Base-by-base conservation (phyloP, 2,888 invertebrate genomes). In the Onchidella celtica region DNA sequence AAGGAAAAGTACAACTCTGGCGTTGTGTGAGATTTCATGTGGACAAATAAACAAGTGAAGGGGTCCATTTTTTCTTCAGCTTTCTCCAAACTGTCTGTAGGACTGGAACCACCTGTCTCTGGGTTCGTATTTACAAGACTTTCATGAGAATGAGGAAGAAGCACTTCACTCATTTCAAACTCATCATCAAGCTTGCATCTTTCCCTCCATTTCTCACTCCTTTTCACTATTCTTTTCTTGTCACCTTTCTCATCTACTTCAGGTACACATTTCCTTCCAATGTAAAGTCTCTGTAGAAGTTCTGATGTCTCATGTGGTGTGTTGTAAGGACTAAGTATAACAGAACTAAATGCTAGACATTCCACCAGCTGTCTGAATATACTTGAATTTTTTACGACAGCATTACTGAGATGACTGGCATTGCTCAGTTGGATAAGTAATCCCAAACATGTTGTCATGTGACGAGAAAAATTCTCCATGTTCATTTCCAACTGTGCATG, bases 331-430 rank as follows among this genome's bases (percentile, higher is more conserved):
- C 65, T 75, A 21, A 65, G 65, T 3, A 75, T 47, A 29, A 63
- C 24, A 32, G 40, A 21, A 3, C 9, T 2, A 32, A 75, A 4
- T 17, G 27, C 27, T 0, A 75, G 63, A 40, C 6, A 38, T 40
- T 63, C 47, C 17, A 75, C n/a, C 27, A 75, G 47, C 32, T 75
- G 65, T 47, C 32, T 36, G 32, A 75, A 65, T n/a, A 75, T 24
- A 3, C 32, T 11, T 21, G 1, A 1, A 2, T 75, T 32, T 0
- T 40, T 21, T 21, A 65, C 9, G 32, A 47, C 63, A 21, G 24
- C 2, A n/a, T 9, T 14, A 24, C 24, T 17, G 11, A 75, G 14
- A 1, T 40, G 36, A 29, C 47, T 11, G 65, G 47, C 21, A 3
- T 27, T 21, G 57, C 72, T 36, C 3, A 73, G 36, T 17, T 36